Conservation (phyloP, 2,797 vertebrate genomes). For the Eleutherodactylus coqui region DNA sequence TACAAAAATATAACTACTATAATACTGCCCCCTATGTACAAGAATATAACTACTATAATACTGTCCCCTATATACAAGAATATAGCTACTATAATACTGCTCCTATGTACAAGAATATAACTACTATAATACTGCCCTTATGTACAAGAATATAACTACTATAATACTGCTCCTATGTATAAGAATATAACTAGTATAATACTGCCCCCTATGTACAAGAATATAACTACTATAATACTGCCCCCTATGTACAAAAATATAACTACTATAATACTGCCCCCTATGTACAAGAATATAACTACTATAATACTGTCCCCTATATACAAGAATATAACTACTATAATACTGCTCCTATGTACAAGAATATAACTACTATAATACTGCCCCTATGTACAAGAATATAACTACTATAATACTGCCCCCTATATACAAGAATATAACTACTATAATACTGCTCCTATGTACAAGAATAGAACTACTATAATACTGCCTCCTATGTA, state of each 20-base stretch:
- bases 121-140: too few species aligned
- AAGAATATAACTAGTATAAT: too few species aligned
- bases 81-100: too few species aligned
- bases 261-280: too few species aligned
- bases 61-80: too few species aligned
- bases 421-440: background rate
- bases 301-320: background rate
- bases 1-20: background rate
- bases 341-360: background rate
- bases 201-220: background rate
- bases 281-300: constrained; percentile 4
- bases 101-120: too few species aligned
- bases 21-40: background rate
- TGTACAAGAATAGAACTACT: too few species aligned
- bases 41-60: background rate
- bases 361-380: constrained; percentile 11
- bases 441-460: background rate
- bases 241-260: too few species aligned
- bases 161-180: too few species aligned
- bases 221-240: too few species aligned
- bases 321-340: constrained; percentile 1
- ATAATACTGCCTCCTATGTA: background rate
- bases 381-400: too few species aligned
- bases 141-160: too few species aligned
- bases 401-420: background rate